A percentile compares a stretch with the other conserved stretches of the same genome.
These are phyloP conservation scores for Pseudomyrmex pallidus DNA, from an alignment of 1,140 invertebrate genomes.

Conservation along the genomic window DNA sequence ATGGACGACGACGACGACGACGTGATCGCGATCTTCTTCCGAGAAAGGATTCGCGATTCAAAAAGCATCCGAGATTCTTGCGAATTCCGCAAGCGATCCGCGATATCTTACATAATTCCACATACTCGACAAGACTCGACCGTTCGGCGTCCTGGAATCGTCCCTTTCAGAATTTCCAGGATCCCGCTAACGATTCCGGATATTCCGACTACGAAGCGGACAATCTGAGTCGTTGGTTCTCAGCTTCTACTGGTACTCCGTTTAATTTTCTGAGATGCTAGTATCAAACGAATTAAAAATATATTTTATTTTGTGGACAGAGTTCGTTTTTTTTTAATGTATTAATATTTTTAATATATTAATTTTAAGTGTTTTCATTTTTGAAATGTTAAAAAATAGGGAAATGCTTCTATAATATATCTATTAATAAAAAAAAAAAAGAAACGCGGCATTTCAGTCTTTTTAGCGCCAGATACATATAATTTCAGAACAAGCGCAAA, in stretches of 20 bases:
- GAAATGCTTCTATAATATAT: neutral
- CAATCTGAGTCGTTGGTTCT: conserved; percentile 44
- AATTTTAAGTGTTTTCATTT: neutral
- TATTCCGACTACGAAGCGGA: conserved; percentile 51
- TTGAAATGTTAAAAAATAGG: neutral
- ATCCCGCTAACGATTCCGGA: conserved; percentile 69
- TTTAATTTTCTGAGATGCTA: neutral
- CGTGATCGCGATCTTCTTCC: conserved; percentile 42
- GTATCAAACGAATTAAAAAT: conserved; percentile 6
- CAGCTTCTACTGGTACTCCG: conserved; percentile 1
- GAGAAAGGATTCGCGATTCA: conserved; percentile 72
- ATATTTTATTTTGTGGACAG: neutral
- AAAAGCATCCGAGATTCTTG: conserved; percentile 64
- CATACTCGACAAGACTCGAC: conserved; percentile 62
- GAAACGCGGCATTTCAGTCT: conserved; percentile 49
- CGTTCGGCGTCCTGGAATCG: conserved; percentile 64
- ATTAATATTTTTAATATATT: neutral
- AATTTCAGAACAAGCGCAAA: conserved; percentile 60
- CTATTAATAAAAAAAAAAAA: conserved; percentile 58
- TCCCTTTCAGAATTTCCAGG: conserved; percentile 65
- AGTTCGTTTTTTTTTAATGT: neutral
- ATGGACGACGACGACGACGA: conserved; percentile 45
- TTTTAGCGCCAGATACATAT: conserved; percentile 55
- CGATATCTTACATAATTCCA: conserved; percentile 71
- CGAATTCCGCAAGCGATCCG: conserved; percentile 64